These are phyloP conservation scores for Oncorhynchus mykiss DNA, from an alignment of 2,113 vertebrate species.

Conservation along the genomic window DNA sequence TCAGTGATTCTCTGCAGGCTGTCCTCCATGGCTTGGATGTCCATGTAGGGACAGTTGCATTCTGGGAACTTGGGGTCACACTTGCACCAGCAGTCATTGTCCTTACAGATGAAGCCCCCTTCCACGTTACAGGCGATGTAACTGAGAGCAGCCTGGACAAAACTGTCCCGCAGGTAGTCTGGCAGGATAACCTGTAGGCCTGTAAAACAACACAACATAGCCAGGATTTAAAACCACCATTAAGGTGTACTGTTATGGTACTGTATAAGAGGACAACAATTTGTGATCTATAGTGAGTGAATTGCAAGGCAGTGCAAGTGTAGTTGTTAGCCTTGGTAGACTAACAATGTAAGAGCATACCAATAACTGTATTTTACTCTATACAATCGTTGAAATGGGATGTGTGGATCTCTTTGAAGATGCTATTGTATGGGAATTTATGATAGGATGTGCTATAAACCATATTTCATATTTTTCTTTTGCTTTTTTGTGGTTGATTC, in stretches of 20 bases:
- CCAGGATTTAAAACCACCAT: conserved; percentile 31
- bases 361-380: too few species aligned
- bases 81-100: conserved; percentile 94
- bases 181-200: conserved; percentile 94
- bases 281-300: too few species aligned
- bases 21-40: conserved; percentile 97
- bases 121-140: conserved; percentile 97
- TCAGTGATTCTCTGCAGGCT: conserved; percentile 88
- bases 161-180: conserved; percentile 88
- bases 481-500: too few species aligned
- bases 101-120: conserved; percentile 91
- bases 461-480: too few species aligned
- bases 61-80: conserved; percentile 90
- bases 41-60: conserved; percentile 96
- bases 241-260: conserved; percentile 15
- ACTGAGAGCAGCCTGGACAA: conserved; percentile 92
- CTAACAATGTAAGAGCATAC: too few species aligned
- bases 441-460: neutral
- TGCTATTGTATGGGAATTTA: neutral
- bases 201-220: conserved; percentile 51
- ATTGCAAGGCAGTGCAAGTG: too few species aligned
- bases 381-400: neutral
- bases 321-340: too few species aligned
- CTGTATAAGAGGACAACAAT: neutral
- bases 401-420: neutral